phyloP scores from a whole-genome alignment of 2,888 invertebrate genomes.

The Torymus texanus region DNA sequence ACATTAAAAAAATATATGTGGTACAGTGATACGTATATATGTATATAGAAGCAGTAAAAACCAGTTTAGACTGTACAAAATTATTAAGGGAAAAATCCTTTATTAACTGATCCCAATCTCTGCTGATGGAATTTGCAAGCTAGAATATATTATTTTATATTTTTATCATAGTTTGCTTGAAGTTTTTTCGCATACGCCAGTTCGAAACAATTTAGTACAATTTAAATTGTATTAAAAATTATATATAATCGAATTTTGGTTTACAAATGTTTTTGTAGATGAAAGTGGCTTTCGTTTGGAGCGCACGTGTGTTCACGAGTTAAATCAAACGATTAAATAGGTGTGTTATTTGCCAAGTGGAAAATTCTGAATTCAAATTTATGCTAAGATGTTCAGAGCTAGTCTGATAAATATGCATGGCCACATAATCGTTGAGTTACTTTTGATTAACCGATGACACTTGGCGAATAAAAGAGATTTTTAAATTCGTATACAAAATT shows the following conservation, averaged over 20 bases:
- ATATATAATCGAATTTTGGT: too few relatives aligned
- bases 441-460: constrained; percentile 10
- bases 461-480: constrained; percentile 10
- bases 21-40: not conserved
- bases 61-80: constrained; percentile 7
- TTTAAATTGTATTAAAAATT: too few relatives aligned
- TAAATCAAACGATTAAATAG: not conserved
- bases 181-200: too few relatives aligned
- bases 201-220: too few relatives aligned
- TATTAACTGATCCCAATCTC: constrained; percentile 17
- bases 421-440: constrained; percentile 1
- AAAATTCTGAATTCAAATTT: constrained; percentile 27
- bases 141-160: too few relatives aligned
- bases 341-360: not conserved
- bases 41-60: constrained; percentile 8
- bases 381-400: constrained; percentile 14
- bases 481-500: constrained; percentile 1
- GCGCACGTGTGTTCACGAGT: not conserved
- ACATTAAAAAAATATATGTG: too few relatives aligned
- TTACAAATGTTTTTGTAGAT: too few relatives aligned
- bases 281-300: not conserved
- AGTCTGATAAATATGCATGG: constrained; percentile 4
- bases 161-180: not conserved
- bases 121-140: not conserved
- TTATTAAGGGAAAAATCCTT: not conserved